Evolutionary conservation across 2,113 vertebrate species (phyloP).

Genomic region (Sceloporus tristichus): DNA sequence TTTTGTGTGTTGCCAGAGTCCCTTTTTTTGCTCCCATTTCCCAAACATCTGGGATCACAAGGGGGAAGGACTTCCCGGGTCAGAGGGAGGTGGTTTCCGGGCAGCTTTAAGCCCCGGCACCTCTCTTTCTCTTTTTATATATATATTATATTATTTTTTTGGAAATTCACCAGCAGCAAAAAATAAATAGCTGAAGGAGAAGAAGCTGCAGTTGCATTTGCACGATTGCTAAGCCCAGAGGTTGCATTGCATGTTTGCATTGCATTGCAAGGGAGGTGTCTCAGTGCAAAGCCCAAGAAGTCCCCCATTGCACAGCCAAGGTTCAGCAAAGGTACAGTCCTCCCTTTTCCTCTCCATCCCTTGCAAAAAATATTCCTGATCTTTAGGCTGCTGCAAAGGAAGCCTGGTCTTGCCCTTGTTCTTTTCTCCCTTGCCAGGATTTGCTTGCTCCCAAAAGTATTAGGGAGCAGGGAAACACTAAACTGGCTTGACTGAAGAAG

Average conservation of each 20-base stretch:
- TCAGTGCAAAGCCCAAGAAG: too few relatives aligned
- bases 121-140: neutral
- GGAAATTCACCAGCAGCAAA: conserved; percentile 28
- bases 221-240: neutral
- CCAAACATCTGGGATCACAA: conserved; percentile 28
- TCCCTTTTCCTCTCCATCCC: neutral
- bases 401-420: neutral
- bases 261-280: too few relatives aligned
- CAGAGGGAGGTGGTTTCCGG: conserved; percentile 44
- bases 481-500: neutral
- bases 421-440: neutral
- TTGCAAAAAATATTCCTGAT: neutral
- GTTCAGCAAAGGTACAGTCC: conserved; percentile 8
- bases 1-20: neutral
- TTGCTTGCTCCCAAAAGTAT: neutral
- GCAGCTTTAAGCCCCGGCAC: conserved; percentile 41
- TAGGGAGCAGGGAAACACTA: neutral
- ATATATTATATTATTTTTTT: neutral
- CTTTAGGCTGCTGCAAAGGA: too few relatives aligned
- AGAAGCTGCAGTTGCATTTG: neutral
- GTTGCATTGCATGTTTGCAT: neutral
- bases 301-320: neutral
- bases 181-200: neutral
- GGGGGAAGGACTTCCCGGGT: conserved; percentile 48
- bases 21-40: neutral